Percentiles rank a stretch among this genome's conserved stretches.
Evolutionary conservation across 2,797 vertebrate genomes (phyloP).

Genomic region (Xenentodon cancila): DNA sequence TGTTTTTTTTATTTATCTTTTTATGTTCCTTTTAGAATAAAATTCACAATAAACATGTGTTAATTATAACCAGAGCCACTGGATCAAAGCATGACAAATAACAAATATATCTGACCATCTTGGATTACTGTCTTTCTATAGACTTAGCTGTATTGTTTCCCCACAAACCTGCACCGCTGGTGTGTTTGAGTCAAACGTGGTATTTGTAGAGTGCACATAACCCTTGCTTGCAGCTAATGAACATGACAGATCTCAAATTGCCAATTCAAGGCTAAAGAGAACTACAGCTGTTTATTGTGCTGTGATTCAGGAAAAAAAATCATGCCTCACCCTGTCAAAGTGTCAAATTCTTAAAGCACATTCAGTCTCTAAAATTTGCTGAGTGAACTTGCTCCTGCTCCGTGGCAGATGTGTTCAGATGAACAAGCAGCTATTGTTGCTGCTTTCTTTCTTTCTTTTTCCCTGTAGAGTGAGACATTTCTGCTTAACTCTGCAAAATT

Average conservation of each 20-base stretch:
- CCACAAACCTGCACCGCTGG: conserved; percentile 8
- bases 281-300: conserved; percentile 51
- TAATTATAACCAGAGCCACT: too few species aligned
- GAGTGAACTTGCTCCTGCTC: conserved; percentile 46
- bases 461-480: conserved; percentile 48
- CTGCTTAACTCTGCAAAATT: conserved; percentile 67
- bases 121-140: neutral
- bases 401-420: conserved; percentile 55
- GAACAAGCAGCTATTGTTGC: conserved; percentile 71
- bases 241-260: conserved; percentile 34
- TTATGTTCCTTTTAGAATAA: too few species aligned
- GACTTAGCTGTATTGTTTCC: neutral
- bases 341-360: conserved; percentile 1
- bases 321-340: conserved; percentile 42
- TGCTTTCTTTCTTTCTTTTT: conserved; percentile 24
- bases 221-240: conserved; percentile 31
- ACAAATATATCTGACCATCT: neutral
- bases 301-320: conserved; percentile 37
- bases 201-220: conserved; percentile 4
- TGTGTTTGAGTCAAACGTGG: neutral
- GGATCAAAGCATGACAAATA: too few species aligned
- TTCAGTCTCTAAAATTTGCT: conserved; percentile 23
- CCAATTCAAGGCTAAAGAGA: conserved; percentile 25
- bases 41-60: too few species aligned
- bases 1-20: too few species aligned